Evolutionary conservation across 2,113 vertebrate species (phyloP), one percentile per base, ranked within the genome.

Genomic region (Hucho hucho): DNA sequence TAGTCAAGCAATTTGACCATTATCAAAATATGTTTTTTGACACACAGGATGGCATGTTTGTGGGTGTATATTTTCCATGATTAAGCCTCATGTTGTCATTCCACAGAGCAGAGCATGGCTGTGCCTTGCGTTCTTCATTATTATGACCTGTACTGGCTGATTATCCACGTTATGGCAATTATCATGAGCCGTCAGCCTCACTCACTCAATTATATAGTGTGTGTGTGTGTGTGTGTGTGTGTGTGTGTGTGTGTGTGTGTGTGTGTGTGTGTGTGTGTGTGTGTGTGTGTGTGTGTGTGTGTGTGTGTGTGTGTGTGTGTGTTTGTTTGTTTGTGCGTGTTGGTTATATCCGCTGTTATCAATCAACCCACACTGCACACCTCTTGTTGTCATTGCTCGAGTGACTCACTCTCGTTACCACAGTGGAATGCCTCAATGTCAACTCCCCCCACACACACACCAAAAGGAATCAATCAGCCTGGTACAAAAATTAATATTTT

Each of bases 221-320:
- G 6, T 63, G 29, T 75, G 64, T 26, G 11, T 29, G 63, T 69
- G n/a, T 59, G 74, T 75, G 20, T 75, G 74, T 75, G 73, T 75
- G 64, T 56, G 69, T 37, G 53, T 74, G 64, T 59, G 56, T 61
- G 56, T 74, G 64, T 56, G 3, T 70, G 26, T 28, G 37, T 2
- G 56, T 14, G 64, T 68, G 64, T 61, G 37, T 2, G 56, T 14
- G 64, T 68, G 64, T 61, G 37, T 43, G 37, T 43, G 6, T 63
- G 29, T 75, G 64, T 26, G 11, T 29, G 63, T 69, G n/a, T 59
- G 74, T 75, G 20, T 75, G 74, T 75, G 73, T 75, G 64, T 56
- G 69, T 37, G 53, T 74, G 64, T 59, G 56, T 61, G 56, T 74
- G 64, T 56, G 3, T 70, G 26, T 28, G 37, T 2, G 56, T 14